Percentiles rank a stretch among this genome's conserved stretches.
Conservation (phyloP, 2,113 vertebrate genomes). For the Cynopterus brachyotis region DNA sequence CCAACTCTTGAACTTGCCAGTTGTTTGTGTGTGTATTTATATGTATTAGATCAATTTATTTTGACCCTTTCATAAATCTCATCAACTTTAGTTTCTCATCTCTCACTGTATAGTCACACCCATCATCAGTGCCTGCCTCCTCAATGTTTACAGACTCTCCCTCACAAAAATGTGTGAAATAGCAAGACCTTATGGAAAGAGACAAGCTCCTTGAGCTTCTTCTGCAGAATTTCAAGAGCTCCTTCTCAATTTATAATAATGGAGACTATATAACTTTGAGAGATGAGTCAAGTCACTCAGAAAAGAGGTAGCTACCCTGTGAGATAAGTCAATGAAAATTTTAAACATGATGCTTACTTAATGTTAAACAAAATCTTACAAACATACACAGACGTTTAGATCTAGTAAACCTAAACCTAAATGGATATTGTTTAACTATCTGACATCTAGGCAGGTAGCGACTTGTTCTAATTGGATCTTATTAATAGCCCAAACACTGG, state of each 20-base stretch:
- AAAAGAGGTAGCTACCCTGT: not conserved
- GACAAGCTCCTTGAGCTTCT: not conserved
- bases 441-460: not conserved
- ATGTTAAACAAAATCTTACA: not conserved
- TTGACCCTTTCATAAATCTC: not conserved
- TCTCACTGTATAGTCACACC: not conserved
- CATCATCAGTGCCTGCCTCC: not conserved
- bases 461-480: not conserved
- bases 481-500: not conserved
- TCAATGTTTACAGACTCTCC: not conserved
- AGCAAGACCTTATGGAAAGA: not conserved
- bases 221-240: not conserved
- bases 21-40: not conserved
- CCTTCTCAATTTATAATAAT: not conserved
- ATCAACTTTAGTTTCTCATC: not conserved
- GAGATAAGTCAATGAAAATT: not conserved
- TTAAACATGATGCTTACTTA: not conserved
- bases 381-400: not conserved
- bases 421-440: not conserved
- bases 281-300: not conserved
- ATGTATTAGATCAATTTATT: not conserved
- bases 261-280: not conserved
- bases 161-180: not conserved
- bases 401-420: not conserved
- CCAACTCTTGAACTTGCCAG: not conserved